These are phyloP conservation scores for Idris sp. DNA, from an alignment of 1,140 invertebrate genomes.

Conservation along the genomic window DNA sequence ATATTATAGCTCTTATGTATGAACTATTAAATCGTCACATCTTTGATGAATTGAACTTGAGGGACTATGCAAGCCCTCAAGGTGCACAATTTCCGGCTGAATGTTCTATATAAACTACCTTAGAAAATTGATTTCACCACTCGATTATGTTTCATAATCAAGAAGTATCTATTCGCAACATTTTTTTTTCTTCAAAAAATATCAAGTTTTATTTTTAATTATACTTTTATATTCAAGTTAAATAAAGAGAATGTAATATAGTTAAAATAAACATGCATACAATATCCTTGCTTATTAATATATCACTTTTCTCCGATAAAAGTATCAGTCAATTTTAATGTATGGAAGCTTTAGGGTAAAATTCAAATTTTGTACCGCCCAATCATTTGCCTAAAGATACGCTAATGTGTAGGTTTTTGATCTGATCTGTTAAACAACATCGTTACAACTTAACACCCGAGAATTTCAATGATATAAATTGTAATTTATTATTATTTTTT, in stretches of 20 bases:
- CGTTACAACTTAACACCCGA: slow-evolving; percentile 40
- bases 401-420: slow-evolving; percentile 51
- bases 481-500: too few relatives aligned
- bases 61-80: slow-evolving; percentile 35
- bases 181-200: too few relatives aligned
- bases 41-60: slow-evolving; percentile 36
- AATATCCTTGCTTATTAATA: background rate
- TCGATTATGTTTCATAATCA: slow-evolving; percentile 18
- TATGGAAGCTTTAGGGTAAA: slow-evolving; percentile 51
- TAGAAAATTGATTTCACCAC: slow-evolving; percentile 30
- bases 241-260: too few relatives aligned
- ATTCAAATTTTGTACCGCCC: slow-evolving; percentile 55
- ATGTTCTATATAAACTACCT: slow-evolving; percentile 23
- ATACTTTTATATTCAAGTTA: too few relatives aligned
- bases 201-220: too few relatives aligned
- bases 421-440: slow-evolving; percentile 40
- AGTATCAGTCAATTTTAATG: slow-evolving; percentile 29
- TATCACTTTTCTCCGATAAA: slow-evolving; percentile 13
- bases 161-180: too few relatives aligned
- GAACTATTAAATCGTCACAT: slow-evolving; percentile 20
- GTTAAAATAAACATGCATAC: too few relatives aligned
- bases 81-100: slow-evolving; percentile 50
- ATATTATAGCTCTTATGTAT: too few relatives aligned
- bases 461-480: slow-evolving; percentile 17
- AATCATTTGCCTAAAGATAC: slow-evolving; percentile 60